Conservation (phyloP, 2,113 vertebrate genomes). For the Chionomys nivalis region DNA sequence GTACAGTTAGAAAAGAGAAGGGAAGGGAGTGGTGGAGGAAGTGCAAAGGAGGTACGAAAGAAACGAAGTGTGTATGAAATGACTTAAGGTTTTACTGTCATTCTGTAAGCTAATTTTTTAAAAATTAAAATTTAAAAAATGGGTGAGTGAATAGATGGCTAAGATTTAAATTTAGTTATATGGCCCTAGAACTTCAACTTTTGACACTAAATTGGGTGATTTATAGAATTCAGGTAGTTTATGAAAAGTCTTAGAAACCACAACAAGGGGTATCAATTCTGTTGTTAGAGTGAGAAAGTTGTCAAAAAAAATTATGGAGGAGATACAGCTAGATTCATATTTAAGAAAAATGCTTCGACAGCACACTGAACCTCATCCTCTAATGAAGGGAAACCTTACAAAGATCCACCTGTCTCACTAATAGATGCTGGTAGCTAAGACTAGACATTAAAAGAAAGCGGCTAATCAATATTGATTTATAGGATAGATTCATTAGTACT, state of each 20-base stretch:
- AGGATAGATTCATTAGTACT: background rate
- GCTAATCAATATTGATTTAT: background rate
- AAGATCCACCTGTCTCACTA: conserved; percentile 15
- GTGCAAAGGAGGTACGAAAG: background rate
- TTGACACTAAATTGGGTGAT: background rate
- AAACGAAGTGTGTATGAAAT: background rate
- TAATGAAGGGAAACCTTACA: background rate
- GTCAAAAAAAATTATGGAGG: background rate
- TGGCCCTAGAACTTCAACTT: background rate
- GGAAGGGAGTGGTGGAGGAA: no score
- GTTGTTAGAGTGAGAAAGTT: conserved; percentile 3
- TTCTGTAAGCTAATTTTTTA: background rate
- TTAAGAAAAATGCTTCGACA: conserved; percentile 30
- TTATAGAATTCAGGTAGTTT: background rate
- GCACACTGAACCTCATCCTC: background rate
- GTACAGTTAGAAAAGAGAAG: no score
- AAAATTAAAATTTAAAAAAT: background rate
- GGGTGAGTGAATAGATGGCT: background rate
- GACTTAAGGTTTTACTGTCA: background rate
- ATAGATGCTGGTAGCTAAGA: background rate
- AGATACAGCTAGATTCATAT: background rate
- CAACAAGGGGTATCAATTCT: background rate
- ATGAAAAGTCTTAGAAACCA: background rate
- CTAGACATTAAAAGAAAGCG: background rate
- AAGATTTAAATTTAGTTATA: background rate